Conservation (phyloP, 2,113 vertebrate genomes). For the Macrotus californicus region DNA sequence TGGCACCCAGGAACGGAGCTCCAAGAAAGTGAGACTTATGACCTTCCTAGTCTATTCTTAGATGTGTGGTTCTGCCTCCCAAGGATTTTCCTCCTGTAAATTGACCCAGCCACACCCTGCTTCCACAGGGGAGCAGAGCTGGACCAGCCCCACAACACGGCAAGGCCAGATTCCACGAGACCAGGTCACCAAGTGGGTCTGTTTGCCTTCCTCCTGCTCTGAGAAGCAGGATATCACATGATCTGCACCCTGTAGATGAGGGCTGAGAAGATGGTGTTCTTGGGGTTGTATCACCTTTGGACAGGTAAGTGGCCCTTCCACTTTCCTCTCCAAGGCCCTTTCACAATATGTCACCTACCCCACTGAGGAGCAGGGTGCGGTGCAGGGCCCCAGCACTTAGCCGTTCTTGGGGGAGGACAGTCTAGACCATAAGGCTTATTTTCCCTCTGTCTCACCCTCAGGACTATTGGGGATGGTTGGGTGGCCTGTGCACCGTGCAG, state of each 20-base stretch:
- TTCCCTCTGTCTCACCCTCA: not conserved
- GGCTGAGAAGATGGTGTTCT: not conserved
- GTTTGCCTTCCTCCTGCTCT: not conserved
- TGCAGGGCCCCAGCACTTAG: not conserved
- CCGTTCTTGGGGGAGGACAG: not conserved
- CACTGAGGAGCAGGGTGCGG: not conserved
- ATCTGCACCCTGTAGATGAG: not conserved
- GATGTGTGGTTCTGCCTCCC: not conserved
- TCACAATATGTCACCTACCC: not conserved
- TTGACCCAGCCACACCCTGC: not conserved
- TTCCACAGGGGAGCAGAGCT: not conserved
- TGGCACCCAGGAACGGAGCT: not conserved
- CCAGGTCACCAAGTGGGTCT: not conserved
- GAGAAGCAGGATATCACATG: not conserved
- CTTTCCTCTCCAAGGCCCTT: not conserved
- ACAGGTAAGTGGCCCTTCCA: not conserved
- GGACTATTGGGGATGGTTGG: not conserved
- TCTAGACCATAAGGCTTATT: not conserved
- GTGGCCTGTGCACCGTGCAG: not conserved
- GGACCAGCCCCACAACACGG: not conserved
- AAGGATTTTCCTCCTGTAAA: not conserved
- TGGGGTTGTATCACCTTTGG: not conserved
- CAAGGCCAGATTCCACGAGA: not conserved
- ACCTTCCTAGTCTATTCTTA: not conserved
- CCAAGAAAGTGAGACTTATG: not conserved